Evolutionary conservation across 1,140 invertebrate genomes (phyloP), one percentile per base, ranked within the genome.

Genomic region (Brachionus asplanchnoidis): DNA sequence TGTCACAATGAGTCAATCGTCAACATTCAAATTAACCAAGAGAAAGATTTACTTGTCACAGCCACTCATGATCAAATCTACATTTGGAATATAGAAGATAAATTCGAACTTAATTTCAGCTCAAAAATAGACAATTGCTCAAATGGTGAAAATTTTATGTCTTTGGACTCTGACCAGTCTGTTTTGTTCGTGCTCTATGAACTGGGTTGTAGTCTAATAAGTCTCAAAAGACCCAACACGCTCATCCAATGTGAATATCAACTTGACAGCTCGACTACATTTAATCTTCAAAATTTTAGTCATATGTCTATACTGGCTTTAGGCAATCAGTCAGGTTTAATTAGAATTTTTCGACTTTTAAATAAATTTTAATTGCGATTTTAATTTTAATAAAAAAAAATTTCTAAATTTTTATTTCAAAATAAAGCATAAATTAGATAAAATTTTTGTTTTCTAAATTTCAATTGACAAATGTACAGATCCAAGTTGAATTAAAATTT

Each of bases 331-430:
- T 50, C 9, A 23, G 73, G 73, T 50, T 26, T 77, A 77, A 26
- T 77, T n/a, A 46, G 73, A 77, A 26, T 77, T 77, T 77, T 77
- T 46, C 20, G 46, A 26, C 32, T 77, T 50, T n/a, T 77, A 23
- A 23, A 50, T 50, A 44, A 77, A 50, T 77, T 50, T 50, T 77
- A 77, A 46, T 46, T 46, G 11, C 14, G 44, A 14, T 70, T 44
- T 77, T 77, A 44, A 20, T 77, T 50, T 77, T 17, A 40, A 20
- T 20, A 36, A 36, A 36, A 36, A 36, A 28, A 7, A 36, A 36
- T 36, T 36, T 36, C 26, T 77, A 14, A 28, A 4, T 17, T 53
- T 12, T 75, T 42, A 23, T 75, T 75, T 42, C 14, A 20, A 28
- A 75, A 44, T 23, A 75, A 75, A 36, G 32, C 42, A 75, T 44